phyloP scores from a whole-genome alignment of 2,888 invertebrate species.

The Drosophila tanythrix region DNA sequence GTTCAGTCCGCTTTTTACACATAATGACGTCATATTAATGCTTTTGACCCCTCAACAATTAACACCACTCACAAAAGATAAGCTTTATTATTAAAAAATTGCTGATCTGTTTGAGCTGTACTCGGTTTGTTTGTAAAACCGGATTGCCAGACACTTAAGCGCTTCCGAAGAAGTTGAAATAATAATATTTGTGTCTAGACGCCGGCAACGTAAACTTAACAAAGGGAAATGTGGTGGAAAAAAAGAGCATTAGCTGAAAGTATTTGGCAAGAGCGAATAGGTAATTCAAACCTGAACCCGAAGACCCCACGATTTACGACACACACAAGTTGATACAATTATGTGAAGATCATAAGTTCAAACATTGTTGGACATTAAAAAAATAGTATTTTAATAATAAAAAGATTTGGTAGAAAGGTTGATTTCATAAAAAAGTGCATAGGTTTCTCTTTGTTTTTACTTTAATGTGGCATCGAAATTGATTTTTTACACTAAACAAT shows the following conservation, averaged over 20 bases:
- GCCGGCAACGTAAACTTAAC: slow-evolving; percentile 32
- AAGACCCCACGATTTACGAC: slow-evolving; percentile 49
- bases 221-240: slow-evolving; percentile 18
- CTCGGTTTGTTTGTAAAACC: slow-evolving; percentile 45
- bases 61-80: slow-evolving; percentile 44
- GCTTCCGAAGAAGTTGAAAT: slow-evolving; percentile 68
- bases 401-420: not conserved
- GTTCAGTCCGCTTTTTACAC: slow-evolving; percentile 7
- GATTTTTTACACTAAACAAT: slow-evolving; percentile 20
- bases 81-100: slow-evolving; percentile 50
- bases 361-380: slow-evolving; percentile 8
- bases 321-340: slow-evolving; percentile 30
- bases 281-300: slow-evolving; percentile 39
- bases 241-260: slow-evolving; percentile 10
- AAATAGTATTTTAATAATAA: not conserved
- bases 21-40: slow-evolving; percentile 62
- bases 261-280: slow-evolving; percentile 44
- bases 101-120: slow-evolving; percentile 41
- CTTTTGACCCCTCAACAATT: slow-evolving; percentile 74
- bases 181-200: slow-evolving; percentile 32
- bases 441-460: slow-evolving; percentile 16
- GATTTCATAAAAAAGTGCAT: slow-evolving; percentile 5
- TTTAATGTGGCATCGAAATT: slow-evolving; percentile 21
- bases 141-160: slow-evolving; percentile 53
- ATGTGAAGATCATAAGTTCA: slow-evolving; percentile 36